Base-by-base conservation (phyloP, 2,113 vertebrate genomes). In the Himantopus leucocephalus region DNA sequence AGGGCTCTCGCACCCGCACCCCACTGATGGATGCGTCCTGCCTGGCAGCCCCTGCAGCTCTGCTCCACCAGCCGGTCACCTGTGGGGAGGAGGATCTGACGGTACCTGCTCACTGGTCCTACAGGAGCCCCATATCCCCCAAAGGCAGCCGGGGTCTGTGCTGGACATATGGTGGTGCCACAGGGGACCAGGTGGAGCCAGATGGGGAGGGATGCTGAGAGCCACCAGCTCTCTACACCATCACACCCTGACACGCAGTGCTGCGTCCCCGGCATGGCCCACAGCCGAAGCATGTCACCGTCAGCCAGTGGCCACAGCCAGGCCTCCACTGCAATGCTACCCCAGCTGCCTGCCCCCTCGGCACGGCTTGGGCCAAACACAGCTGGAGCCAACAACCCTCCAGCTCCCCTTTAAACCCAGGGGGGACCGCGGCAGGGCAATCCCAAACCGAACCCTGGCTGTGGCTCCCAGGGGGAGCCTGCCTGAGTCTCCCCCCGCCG, bases 401-500 rank as follows among this genome's bases (percentile, higher is more conserved):
- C 64, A 34, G 45, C 34, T 41, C 16, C 39, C 19, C 34, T 55
- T 59, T 47, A 71, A 78, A 12, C 26, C 34, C 66, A 20, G 7
- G 17, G 6, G 6, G 4, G 15, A 9, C 0, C 2, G 67, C 37
- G 66, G 74, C 9, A 37, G 45, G 32, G 59, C 78, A 18, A 71
- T 39, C 34, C n/a, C n/a, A 76, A 75, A 37, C 11, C 50, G 43
- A 72, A 21, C 58, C 43, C n/a, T 41, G 39, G 59, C 68, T 60
- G 24, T 48, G 52, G 72, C 21, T 77, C 24, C 24, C 19, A 5
- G 16, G 8, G 8, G 21, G 11, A 7, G 4, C 9, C 52, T 58
- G 18, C 34, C 50, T 32, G 52, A 59, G 52, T 23, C 16, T n/a
- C 32, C 32, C 6, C 5, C 11, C 10, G 14, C 34, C 0, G 0